Evolutionary conservation across 2,888 invertebrate species (phyloP).

Genomic region (Catotricha subobsoleta): DNA sequence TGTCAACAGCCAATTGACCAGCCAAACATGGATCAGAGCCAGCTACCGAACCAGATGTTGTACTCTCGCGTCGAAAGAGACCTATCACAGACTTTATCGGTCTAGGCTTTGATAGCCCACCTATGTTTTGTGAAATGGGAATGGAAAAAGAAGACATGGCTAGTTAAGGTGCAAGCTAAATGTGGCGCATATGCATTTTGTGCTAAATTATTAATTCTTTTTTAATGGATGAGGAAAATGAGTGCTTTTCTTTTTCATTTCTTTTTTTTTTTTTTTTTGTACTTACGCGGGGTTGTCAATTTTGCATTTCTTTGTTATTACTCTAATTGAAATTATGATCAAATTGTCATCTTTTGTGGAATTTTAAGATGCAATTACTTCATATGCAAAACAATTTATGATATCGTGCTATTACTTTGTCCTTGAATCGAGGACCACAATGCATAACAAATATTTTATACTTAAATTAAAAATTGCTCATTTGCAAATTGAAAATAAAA

Average conservation of each 20-base stretch:
- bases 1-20: slow-evolving; percentile 26
- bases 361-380: too few species aligned
- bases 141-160: background rate
- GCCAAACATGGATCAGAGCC: slow-evolving; percentile 36
- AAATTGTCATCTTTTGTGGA: too few species aligned
- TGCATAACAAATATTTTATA: too few species aligned
- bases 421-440: too few species aligned
- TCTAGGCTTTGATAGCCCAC: slow-evolving; percentile 75
- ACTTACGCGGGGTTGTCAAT: background rate
- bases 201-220: background rate
- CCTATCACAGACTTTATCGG: slow-evolving; percentile 75
- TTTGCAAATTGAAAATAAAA: too few species aligned
- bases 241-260: slow-evolving; percentile 5
- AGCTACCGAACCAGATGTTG: slow-evolving; percentile 46
- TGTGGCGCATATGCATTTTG: background rate
- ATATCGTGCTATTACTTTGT: too few species aligned
- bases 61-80: slow-evolving; percentile 69
- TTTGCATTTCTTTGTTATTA: background rate
- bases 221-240: too few species aligned
- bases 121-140: slow-evolving; percentile 27
- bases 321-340: too few species aligned
- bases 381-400: too few species aligned
- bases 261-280: slow-evolving; percentile 3
- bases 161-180: slow-evolving; percentile 2
- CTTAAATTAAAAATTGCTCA: too few species aligned